Base-by-base conservation (phyloP, 2,888 invertebrate species). In the Synanthedon myopaeformis region DNA sequence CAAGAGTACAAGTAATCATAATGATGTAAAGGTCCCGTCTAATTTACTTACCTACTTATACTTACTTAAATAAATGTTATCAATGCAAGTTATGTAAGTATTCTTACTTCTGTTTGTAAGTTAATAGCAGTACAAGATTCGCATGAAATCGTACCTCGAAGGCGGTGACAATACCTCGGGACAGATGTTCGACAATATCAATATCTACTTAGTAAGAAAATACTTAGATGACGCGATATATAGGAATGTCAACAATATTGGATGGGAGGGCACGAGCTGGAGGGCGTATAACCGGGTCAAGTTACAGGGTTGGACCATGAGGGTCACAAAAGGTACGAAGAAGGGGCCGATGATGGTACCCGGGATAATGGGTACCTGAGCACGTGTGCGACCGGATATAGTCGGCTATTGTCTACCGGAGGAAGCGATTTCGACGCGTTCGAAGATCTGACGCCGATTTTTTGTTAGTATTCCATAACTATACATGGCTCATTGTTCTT, bases 381-480 rank as follows among this genome's bases (percentile, higher is more conserved):
- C 86, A 87, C 86, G 86, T 87, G 87, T 85, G 75, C 77, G 66
- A 66, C 87, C 87, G 86, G 86, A 87, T 86, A 81, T 72, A 70
- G 69, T 71, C 68, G 67, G 71, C 83, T 66, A 86, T 87, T 86
- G 86, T 86, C 78, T 84, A 71, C 70, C 72, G 70, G 76, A 86
- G 85, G 86, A 86, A 86, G 76, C 79, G 78, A 82, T 83, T 83
- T 79, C 69, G 81, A 79, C 79, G 80, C 76, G 72, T 73, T 76
- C 70, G 73, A 77, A 79, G 81, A 83, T 81, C 68, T 69, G 76
- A 79, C 78, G 76, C 74, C 73, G 76, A 76, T 78, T 78, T 82
- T 76, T 79, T 67, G 60, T 58, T 60, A 35, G 28, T 51, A 49
- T 49, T 49, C 17, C 23, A 17, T 49, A 49, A 14, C 49, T 49